phyloP scores from a whole-genome alignment of 2,888 invertebrate genomes.

The Drosophila austrosaltans region DNA sequence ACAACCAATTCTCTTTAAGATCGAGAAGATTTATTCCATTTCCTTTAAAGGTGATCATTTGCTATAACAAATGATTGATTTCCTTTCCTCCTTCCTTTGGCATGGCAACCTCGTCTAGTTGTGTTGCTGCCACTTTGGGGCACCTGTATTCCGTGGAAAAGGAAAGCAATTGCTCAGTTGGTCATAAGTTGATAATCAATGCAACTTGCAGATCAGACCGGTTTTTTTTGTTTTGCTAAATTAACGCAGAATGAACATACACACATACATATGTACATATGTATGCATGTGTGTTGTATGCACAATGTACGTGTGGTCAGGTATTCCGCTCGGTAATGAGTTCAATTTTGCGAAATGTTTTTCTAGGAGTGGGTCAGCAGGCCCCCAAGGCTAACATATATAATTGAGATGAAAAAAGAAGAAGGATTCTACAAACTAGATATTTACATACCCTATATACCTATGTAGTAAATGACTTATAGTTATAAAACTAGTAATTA shows the following conservation, averaged over 20 bases:
- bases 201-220: constrained; percentile 3
- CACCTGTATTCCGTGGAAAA: constrained; percentile 7
- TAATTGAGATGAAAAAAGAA: not conserved
- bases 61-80: constrained; percentile 1
- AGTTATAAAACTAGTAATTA: no score
- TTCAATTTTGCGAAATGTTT: not conserved
- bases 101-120: not conserved
- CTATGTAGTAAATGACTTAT: no score
- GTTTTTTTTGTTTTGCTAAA: not conserved
- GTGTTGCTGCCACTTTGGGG: not conserved
- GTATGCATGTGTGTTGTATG: not conserved
- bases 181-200: constrained; percentile 9
- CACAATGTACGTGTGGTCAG: not conserved
- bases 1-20: not conserved
- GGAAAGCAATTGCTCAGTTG: constrained; percentile 6
- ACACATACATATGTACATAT: not conserved
- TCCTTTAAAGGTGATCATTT: not conserved
- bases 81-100: not conserved
- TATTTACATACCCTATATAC: no score
- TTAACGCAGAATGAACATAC: constrained; percentile 2
- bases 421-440: not conserved
- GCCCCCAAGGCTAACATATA: constrained; percentile 1
- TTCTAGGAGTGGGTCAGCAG: constrained; percentile 12
- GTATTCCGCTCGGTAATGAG: not conserved
- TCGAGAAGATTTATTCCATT: not conserved